These are phyloP conservation scores for Helleia helle DNA, from an alignment of 2,888 invertebrate genomes.

Conservation along the genomic window DNA sequence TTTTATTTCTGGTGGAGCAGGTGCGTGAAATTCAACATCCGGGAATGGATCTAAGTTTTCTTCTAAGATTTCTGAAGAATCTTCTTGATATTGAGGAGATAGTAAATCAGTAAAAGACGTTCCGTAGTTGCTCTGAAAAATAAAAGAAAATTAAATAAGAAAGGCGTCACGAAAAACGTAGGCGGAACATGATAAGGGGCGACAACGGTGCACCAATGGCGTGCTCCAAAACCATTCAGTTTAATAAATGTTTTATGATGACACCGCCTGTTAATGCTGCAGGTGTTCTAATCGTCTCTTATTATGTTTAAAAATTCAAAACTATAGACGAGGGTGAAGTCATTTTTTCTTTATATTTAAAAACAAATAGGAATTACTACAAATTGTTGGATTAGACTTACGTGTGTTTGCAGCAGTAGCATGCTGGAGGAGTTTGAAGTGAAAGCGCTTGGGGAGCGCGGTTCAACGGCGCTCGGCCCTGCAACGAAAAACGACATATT, in stretches of 20 bases:
- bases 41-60: constrained; percentile 84
- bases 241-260: constrained; percentile 23
- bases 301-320: constrained; percentile 9
- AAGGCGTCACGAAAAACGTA: constrained; percentile 54
- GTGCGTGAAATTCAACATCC: constrained; percentile 76
- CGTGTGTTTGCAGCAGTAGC: constrained; percentile 95
- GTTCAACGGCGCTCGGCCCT: constrained; percentile 72
- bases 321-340: background rate
- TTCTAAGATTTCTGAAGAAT: constrained; percentile 79
- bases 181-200: constrained; percentile 54
- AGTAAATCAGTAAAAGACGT: constrained; percentile 86
- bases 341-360: background rate
- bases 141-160: constrained; percentile 40
- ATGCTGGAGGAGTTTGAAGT: constrained; percentile 84
- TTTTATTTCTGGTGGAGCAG: constrained; percentile 54
- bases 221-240: constrained; percentile 28
- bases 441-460: constrained; percentile 73
- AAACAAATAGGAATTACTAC: background rate
- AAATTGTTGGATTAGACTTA: constrained; percentile 52
- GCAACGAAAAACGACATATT: constrained; percentile 36
- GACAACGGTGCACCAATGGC: constrained; percentile 50
- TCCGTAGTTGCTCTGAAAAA: constrained; percentile 83
- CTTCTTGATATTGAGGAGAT: constrained; percentile 82
- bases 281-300: constrained; percentile 36
- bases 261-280: constrained; percentile 30